Evolutionary conservation across 1,140 invertebrate species (phyloP).

Genomic region (Laupala kohalensis): DNA sequence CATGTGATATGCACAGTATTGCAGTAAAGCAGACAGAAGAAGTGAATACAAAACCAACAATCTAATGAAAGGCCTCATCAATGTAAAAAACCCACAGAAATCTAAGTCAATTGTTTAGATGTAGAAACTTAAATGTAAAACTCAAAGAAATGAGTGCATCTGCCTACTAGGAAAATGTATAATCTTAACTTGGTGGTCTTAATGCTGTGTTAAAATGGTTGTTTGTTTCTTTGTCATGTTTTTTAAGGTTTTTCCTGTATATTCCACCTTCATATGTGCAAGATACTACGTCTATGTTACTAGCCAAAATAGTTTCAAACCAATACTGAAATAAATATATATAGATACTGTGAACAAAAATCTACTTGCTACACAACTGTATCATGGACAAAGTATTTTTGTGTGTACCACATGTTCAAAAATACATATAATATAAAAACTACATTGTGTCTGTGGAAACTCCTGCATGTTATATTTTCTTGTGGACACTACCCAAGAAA

Average conservation of each 20-base stretch:
- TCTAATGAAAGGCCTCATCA: not conserved
- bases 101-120: not conserved
- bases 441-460: too few relatives aligned
- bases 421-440: too few relatives aligned
- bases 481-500: too few relatives aligned
- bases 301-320: not conserved
- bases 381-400: not conserved
- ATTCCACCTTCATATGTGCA: not conserved
- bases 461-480: too few relatives aligned
- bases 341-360: not conserved
- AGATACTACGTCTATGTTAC: not conserved
- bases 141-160: not conserved
- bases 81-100: not conserved
- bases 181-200: not conserved
- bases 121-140: not conserved
- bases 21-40: not conserved
- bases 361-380: not conserved
- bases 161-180: not conserved
- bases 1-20: not conserved
- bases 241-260: not conserved
- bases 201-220: not conserved
- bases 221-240: not conserved
- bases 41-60: not conserved
- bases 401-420: not conserved
- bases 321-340: not conserved